Evolutionary conservation across 2,888 invertebrate genomes (phyloP).

Genomic region (Hemaris fuciformis): DNA sequence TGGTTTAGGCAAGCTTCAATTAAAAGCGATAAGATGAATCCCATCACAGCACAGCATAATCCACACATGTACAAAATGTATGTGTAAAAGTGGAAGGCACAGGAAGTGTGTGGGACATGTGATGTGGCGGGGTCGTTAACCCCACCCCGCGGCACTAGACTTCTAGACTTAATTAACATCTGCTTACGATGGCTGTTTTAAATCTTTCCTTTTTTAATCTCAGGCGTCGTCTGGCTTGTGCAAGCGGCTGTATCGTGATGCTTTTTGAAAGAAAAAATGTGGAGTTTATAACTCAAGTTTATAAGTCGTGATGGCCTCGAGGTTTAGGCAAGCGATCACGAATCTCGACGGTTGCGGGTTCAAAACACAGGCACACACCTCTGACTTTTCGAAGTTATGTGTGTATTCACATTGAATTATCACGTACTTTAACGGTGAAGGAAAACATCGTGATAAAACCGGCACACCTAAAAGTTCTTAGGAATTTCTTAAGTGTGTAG

Average conservation of each 20-base stretch:
- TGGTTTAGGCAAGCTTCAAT: no score
- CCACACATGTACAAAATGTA: conserved; percentile 59
- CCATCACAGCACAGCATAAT: conserved; percentile 44
- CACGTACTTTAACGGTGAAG: no score
- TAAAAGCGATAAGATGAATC: conserved; percentile 34
- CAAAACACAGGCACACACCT: no score
- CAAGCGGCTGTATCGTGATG: neutral
- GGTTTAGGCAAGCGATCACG: no score
- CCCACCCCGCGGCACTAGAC: conserved; percentile 33
- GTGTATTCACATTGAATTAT: no score
- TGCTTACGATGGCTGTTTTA: conserved; percentile 37
- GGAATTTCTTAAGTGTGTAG: no score
- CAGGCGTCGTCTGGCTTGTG: neutral
- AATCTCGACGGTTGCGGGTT: no score
- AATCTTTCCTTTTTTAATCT: conserved; percentile 20
- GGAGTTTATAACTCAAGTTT: no score
- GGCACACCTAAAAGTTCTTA: no score
- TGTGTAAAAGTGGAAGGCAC: conserved; percentile 36
- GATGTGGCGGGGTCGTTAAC: conserved; percentile 58
- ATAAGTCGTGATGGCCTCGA: no score
- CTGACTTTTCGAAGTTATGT: no score
- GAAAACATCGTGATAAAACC: no score
- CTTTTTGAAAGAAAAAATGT: neutral
- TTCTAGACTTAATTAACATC: conserved; percentile 26
- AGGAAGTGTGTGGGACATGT: conserved; percentile 56